Conservation (phyloP, 2,113 vertebrate genomes). For the Okapia johnstoni region DNA sequence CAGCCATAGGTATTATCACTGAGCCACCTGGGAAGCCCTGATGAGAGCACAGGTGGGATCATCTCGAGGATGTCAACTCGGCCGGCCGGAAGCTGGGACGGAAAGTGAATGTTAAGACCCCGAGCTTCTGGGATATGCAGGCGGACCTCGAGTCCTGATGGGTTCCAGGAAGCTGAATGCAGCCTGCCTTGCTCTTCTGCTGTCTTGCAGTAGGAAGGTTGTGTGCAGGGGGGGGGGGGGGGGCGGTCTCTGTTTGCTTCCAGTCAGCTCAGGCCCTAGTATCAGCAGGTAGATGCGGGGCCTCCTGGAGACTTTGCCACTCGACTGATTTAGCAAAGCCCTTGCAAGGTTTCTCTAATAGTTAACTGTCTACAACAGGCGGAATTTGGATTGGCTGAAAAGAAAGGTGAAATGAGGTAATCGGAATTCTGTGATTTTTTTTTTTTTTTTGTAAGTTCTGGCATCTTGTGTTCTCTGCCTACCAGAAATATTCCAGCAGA, state of each 20-base stretch:
- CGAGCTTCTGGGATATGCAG: accelerated
- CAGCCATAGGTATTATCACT: background rate
- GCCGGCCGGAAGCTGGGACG: accelerated
- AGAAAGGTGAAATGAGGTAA: slow-evolving; percentile 65
- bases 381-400: background rate
- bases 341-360: background rate
- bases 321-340: background rate
- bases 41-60: too few species aligned
- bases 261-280: background rate
- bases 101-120: background rate
- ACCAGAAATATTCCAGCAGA: slow-evolving; percentile 46
- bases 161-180: background rate
- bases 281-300: background rate
- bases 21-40: background rate
- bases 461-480: slow-evolving; percentile 54
- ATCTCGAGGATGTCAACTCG: accelerated
- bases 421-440: slow-evolving; percentile 27
- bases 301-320: accelerated
- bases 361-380: background rate
- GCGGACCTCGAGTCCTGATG: background rate
- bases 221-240: background rate
- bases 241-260: background rate
- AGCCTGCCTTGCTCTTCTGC: background rate
- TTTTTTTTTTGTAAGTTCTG: background rate
- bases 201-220: accelerated